Percentiles rank a stretch among this genome's conserved stretches.
These are phyloP conservation scores for Halichoeres trimaculatus DNA, from an alignment of 2,113 vertebrate species.

Conservation along the genomic window DNA sequence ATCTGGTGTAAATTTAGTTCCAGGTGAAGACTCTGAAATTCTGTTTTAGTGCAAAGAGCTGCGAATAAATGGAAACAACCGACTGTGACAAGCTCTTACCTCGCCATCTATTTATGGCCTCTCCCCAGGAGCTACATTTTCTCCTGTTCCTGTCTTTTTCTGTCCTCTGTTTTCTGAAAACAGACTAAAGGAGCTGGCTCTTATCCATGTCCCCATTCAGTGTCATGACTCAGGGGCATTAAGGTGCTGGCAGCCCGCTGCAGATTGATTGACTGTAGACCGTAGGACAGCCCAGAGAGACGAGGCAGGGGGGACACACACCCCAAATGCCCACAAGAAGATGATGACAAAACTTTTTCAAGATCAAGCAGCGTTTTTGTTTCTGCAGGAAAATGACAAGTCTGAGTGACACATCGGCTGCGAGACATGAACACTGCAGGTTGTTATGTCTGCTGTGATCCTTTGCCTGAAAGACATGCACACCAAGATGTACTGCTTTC, in stretches of 20 bases:
- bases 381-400: slow-evolving; percentile 28
- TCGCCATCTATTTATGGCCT: slow-evolving; percentile 55
- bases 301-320: slow-evolving; percentile 11
- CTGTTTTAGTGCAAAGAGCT: slow-evolving; percentile 4
- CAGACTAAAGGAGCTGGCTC: slow-evolving; percentile 50
- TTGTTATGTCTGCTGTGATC: slow-evolving; percentile 18
- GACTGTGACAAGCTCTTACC: slow-evolving; percentile 47
- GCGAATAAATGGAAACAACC: slow-evolving; percentile 37
- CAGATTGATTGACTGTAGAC: slow-evolving; percentile 59
- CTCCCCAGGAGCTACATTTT: slow-evolving; percentile 51
- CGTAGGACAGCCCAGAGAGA: slow-evolving; percentile 35
- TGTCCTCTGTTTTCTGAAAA: slow-evolving; percentile 60
- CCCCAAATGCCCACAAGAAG: slow-evolving; percentile 30
- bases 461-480: slow-evolving; percentile 1
- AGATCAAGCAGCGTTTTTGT: slow-evolving; percentile 10
- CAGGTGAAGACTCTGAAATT: not conserved
- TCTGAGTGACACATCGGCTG: slow-evolving; percentile 23
- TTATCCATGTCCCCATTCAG: slow-evolving; percentile 57
- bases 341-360: slow-evolving; percentile 42
- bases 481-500: not conserved
- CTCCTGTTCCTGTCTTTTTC: slow-evolving; percentile 45
- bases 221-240: slow-evolving; percentile 65
- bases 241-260: slow-evolving; percentile 46
- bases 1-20: not conserved
- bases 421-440: slow-evolving; percentile 17